phyloP scores from a whole-genome alignment of 2,888 invertebrate genomes.

The Dryomyza anilis region DNA sequence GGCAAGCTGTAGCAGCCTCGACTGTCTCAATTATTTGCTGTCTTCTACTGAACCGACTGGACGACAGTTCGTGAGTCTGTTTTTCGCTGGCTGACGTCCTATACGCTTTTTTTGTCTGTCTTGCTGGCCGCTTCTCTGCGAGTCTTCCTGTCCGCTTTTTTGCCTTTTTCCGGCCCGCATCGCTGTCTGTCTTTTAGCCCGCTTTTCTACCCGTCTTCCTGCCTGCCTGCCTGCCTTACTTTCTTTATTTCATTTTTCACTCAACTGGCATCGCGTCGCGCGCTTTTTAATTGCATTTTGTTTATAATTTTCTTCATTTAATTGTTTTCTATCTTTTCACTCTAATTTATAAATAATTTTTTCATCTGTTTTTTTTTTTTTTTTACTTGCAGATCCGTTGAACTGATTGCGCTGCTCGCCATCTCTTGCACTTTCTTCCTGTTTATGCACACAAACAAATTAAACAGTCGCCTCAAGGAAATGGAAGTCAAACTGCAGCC shows the following conservation, averaged over 20 bases:
- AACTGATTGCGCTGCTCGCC: slow-evolving; percentile 80
- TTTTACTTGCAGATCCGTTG: slow-evolving; percentile 72
- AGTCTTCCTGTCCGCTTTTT: background rate
- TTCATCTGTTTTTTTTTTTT: slow-evolving; percentile 23
- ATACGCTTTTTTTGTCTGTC: background rate
- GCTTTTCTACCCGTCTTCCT: background rate
- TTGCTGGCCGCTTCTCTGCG: background rate
- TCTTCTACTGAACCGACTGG: slow-evolving; percentile 1
- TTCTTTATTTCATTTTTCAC: background rate
- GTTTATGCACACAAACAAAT: slow-evolving; percentile 81
- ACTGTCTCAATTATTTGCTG: no score
- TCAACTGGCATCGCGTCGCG: background rate
- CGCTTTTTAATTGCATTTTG: slow-evolving; percentile 11
- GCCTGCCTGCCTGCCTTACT: background rate
- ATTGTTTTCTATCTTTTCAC: slow-evolving; percentile 6
- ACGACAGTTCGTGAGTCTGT: background rate
- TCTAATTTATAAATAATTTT: background rate
- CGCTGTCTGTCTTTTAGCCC: no score
- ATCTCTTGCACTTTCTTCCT: slow-evolving; percentile 84
- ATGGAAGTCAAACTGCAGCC: slow-evolving; percentile 79
- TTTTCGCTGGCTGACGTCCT: background rate
- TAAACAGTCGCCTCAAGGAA: slow-evolving; percentile 78
- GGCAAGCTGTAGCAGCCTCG: background rate
- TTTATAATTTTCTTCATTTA: background rate
- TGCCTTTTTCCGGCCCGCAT: background rate